Base-by-base conservation (phyloP, 2,113 vertebrate genomes). In the Embiotoca jacksoni region DNA sequence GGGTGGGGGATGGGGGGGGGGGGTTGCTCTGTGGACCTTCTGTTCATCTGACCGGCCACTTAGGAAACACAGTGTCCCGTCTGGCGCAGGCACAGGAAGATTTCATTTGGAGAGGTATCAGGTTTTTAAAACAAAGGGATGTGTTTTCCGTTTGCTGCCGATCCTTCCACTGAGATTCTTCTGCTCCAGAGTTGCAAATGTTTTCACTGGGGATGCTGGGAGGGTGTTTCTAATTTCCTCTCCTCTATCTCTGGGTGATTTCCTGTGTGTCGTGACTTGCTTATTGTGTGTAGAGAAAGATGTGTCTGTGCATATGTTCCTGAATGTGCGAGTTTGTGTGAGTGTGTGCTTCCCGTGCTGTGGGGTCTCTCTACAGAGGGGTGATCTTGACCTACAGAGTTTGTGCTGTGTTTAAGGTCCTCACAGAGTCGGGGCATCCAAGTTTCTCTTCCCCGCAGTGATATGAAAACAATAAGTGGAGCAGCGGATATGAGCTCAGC, bases 141-240 rank as follows among this genome's bases (percentile, higher is more conserved):
- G 88, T 92, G 91, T 91, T 93, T 93, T 91, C 85, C 87, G 80
- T 81, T 89, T 62, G 72, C 87, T 82, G 85, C 70, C 64, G 70
- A 89, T 88, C 87, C 88, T 85, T 90, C 91, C 78, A 32, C 76
- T 73, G 87, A 84, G 88, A 74, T 72, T 77, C 81, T 71, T 88
- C 82, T 65, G 75, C 90, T 91, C 88, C 78, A 72, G 87, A 91
- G 91, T 74, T 92, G 80, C 86, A 88, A 91, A 90, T 94, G 88
- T 94, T 93, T 94, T 93, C 89, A 88, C 88, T 80, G 76, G 87
- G 90, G 89, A 92, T 92, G 85, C 81, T 86, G 79, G 50, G 78
- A 92, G 92, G 89, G 88, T 94, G 92, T 92, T 91, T 94, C 89
- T 94, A 90, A 94, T 93, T 93, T 93, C 90, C 91, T 93, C 79